phyloP scores from a whole-genome alignment of 92 coral and sea anemone genomes.

The Ricordea florida region DNA sequence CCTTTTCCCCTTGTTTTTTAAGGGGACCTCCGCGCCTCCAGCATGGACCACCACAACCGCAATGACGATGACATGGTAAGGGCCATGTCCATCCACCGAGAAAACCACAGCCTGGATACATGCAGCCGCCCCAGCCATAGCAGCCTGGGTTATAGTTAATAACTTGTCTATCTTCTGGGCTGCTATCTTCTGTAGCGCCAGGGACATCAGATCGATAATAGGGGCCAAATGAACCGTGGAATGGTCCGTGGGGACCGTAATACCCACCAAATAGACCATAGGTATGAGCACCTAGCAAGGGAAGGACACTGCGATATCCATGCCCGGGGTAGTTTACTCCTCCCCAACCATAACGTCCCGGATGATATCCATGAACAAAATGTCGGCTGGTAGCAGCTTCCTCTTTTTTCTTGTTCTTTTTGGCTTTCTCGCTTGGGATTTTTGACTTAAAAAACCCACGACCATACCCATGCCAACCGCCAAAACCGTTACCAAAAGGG shows the following conservation, averaged over 20 bases:
- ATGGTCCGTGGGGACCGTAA: conserved; percentile 44
- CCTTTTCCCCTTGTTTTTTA: conserved; percentile 28
- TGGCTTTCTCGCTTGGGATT: conserved; percentile 39
- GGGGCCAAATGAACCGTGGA: conserved; percentile 26
- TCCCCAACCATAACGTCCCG: conserved; percentile 92
- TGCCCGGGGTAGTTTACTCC: conserved; percentile 64
- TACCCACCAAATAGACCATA: conserved; percentile 30
- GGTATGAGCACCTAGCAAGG: conserved; percentile 46
- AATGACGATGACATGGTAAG: conserved; percentile 19
- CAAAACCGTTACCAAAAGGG: not conserved
- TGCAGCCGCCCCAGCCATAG: conserved; percentile 90
- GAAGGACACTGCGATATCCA: conserved; percentile 60
- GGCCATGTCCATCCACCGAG: conserved; percentile 54
- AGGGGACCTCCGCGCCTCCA: conserved; percentile 59
- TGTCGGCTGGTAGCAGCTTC: conserved; percentile 44
- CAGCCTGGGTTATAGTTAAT: conserved; percentile 93
- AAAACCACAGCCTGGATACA: conserved; percentile 81
- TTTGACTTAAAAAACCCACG: conserved; percentile 64
- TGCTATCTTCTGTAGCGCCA: conserved; percentile 19
- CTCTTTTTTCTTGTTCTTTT: conserved; percentile 12
- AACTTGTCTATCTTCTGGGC: conserved; percentile 55
- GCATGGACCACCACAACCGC: conserved; percentile 61
- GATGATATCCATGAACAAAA: conserved; percentile 67
- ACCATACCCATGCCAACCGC: conserved; percentile 39
- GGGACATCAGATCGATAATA: conserved; percentile 11